Conservation (phyloP, 2,888 invertebrate species). For the Eristalis pertinax region DNA sequence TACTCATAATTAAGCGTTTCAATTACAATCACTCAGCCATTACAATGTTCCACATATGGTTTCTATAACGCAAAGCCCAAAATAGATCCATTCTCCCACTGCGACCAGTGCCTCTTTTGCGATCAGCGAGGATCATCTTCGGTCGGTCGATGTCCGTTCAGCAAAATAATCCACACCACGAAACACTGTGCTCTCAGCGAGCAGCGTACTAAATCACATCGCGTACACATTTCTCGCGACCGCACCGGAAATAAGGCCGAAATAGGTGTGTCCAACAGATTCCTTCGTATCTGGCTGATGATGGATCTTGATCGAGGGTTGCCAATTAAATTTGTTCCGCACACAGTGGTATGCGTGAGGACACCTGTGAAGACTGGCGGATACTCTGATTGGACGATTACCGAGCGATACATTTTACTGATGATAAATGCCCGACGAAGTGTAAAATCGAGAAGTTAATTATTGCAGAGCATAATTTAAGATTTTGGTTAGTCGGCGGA, state of each 20-base stretch:
- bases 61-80: constrained; percentile 60
- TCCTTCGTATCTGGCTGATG: constrained; percentile 16
- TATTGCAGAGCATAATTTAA: constrained; percentile 47
- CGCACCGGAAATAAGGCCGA: constrained; percentile 59
- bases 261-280: constrained; percentile 37
- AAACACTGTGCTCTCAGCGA: background rate
- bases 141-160: background rate
- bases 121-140: background rate
- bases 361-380: constrained; percentile 50
- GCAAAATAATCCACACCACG: background rate
- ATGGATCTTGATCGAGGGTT: constrained; percentile 44
- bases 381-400: constrained; percentile 16
- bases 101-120: background rate
- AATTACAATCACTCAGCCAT: constrained; percentile 60
- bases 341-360: background rate
- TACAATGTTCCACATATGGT: constrained; percentile 55
- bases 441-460: constrained; percentile 62
- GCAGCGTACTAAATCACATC: background rate
- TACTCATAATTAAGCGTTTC: constrained; percentile 47
- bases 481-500: constrained; percentile 11
- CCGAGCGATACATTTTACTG: constrained; percentile 6
- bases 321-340: constrained; percentile 49
- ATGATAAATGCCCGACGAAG: constrained; percentile 56
- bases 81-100: constrained; percentile 32
- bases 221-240: background rate